phyloP scores from a whole-genome alignment of 2,113 vertebrate genomes.

The Callocephalon fimbriatum region DNA sequence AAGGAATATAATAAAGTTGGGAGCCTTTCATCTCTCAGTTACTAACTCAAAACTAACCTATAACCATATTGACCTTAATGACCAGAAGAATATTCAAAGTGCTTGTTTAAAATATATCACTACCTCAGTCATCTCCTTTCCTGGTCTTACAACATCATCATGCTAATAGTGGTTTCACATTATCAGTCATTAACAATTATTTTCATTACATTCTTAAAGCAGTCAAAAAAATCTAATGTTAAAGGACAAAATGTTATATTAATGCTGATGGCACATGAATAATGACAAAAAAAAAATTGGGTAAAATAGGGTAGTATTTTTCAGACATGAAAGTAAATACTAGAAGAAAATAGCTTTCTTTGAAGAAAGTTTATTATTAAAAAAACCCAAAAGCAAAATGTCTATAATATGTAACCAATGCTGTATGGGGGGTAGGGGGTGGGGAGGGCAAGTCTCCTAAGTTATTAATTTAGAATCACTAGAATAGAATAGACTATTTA shows the following conservation, averaged over 20 bases:
- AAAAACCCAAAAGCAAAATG: not conserved
- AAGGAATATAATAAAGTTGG: not conserved
- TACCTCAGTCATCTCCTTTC: not conserved
- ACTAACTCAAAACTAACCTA: not conserved
- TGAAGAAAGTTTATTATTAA: not conserved
- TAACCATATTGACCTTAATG: not conserved
- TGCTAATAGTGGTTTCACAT: not conserved
- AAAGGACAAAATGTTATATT: not conserved
- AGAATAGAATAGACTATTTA: not conserved
- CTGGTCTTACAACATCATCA: not conserved
- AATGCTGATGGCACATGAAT: not conserved
- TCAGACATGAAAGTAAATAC: not conserved
- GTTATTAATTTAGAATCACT: not conserved
- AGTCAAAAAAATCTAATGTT: not conserved
- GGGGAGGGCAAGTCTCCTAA: not conserved
- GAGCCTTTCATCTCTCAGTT: not conserved
- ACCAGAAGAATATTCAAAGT: not conserved
- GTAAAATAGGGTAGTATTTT: not conserved
- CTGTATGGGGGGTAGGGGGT: not conserved
- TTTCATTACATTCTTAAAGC: not conserved
- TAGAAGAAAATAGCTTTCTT: not conserved
- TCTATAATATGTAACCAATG: not conserved
- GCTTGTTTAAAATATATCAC: not conserved
- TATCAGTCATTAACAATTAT: not conserved
- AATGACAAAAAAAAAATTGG: not conserved